A percentile compares a stretch with the other conserved stretches of the same genome.
Conservation (phyloP, 2,113 vertebrate species). For the Acrocephalus arundinaceus region DNA sequence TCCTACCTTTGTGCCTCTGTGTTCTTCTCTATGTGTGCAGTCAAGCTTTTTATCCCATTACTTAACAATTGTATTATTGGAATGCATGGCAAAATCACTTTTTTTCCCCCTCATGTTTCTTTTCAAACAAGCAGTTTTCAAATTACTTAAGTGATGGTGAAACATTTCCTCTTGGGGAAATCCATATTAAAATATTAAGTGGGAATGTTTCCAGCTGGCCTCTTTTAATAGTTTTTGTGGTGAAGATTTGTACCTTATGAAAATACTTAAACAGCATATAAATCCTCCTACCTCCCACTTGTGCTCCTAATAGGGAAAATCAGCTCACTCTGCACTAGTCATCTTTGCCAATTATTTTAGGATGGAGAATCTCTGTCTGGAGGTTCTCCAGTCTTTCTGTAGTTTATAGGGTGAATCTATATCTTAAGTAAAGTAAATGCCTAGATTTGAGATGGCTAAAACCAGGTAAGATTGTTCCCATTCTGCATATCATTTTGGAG, state of each 20-base stretch:
- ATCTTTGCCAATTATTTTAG: constrained; percentile 6
- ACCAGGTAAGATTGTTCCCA: background rate
- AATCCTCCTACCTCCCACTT: constrained; percentile 15
- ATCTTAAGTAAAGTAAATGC: background rate
- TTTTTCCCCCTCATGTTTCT: background rate
- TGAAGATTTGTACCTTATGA: constrained; percentile 44
- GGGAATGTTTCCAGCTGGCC: constrained; percentile 40
- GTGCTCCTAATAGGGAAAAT: constrained; percentile 11
- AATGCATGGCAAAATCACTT: background rate
- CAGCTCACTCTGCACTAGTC: background rate
- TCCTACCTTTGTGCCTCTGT: background rate
- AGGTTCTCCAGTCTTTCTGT: background rate
- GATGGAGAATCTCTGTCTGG: background rate
- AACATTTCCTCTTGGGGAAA: constrained; percentile 39
- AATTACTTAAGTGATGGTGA: background rate
- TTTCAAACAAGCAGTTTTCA: constrained; percentile 12
- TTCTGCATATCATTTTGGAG: background rate
- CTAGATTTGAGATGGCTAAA: background rate
- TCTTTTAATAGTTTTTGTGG: constrained; percentile 28
- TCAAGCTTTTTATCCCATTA: background rate
- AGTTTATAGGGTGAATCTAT: background rate
- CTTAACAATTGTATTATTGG: background rate
- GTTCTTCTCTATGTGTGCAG: background rate
- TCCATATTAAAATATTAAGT: constrained; percentile 48
- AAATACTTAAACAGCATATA: constrained; percentile 44